A percentile compares a stretch with the other conserved stretches of the same genome.
Conservation (phyloP, 2,113 vertebrate genomes). For the Oreotrochilus melanogaster region DNA sequence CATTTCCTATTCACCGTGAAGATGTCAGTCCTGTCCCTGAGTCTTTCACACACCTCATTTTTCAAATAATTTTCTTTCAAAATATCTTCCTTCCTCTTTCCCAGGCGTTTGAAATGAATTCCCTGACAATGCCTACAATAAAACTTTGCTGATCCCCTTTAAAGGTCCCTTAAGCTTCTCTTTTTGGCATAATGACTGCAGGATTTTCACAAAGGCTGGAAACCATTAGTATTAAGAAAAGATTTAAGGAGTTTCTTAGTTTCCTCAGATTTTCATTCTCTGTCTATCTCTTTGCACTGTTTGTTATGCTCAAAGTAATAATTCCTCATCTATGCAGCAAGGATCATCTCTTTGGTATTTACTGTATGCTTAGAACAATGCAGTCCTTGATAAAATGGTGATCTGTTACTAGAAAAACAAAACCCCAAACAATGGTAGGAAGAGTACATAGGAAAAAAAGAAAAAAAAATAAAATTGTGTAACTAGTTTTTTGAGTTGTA, state of each 20-base stretch:
- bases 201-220: not conserved
- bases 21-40: conserved; percentile 29
- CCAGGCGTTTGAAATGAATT: not conserved
- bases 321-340: not conserved
- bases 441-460: too few species aligned
- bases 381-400: not conserved
- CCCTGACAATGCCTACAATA: not conserved
- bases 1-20: not conserved
- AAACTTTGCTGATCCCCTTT: not conserved
- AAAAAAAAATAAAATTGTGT: too few species aligned
- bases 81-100: not conserved
- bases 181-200: not conserved
- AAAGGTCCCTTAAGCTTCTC: not conserved
- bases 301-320: not conserved
- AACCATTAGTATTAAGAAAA: not conserved
- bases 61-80: conserved; percentile 21
- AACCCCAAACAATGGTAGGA: too few species aligned
- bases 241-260: not conserved
- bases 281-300: not conserved
- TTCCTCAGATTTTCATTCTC: not conserved
- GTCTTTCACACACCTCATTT: not conserved
- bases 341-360: not conserved
- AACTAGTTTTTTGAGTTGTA: not conserved
- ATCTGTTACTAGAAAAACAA: too few species aligned
- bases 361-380: not conserved